phyloP scores from a whole-genome alignment of 1,140 invertebrate genomes.

The Cherax destructor region DNA sequence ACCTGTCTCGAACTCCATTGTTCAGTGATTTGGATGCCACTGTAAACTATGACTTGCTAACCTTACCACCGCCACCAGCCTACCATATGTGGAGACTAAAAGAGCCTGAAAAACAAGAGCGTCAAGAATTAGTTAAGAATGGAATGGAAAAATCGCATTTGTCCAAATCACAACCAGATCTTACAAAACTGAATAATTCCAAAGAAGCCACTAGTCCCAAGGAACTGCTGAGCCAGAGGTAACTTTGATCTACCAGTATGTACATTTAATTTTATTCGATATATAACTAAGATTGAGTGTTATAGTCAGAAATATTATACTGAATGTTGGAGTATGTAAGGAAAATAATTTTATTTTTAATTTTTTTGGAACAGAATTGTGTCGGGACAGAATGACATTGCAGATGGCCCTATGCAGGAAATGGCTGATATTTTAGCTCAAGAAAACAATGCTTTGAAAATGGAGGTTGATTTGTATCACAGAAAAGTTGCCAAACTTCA shows the following conservation, averaged over 20 bases:
- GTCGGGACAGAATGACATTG: constrained; percentile 74
- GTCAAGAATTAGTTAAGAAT: constrained; percentile 31
- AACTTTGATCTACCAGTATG: constrained; percentile 3
- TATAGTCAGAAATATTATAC: background rate
- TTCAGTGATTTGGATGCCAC: constrained; percentile 60
- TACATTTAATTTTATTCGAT: background rate
- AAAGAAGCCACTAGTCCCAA: constrained; percentile 60
- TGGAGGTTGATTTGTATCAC: constrained; percentile 87
- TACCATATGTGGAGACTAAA: constrained; percentile 74
- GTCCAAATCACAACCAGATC: constrained; percentile 88
- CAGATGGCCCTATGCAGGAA: constrained; percentile 82
- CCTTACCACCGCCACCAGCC: constrained; percentile 73
- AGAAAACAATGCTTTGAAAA: constrained; percentile 89
- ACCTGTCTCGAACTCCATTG: constrained; percentile 38
- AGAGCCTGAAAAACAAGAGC: constrained; percentile 78
- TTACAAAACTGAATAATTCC: constrained; percentile 72
- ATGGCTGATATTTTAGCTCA: constrained; percentile 89
- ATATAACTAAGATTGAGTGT: background rate
- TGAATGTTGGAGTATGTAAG: background rate
- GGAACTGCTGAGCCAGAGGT: constrained; percentile 69
- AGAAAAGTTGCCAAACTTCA: constrained; percentile 91
- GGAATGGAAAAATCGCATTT: constrained; percentile 74
- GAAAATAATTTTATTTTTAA: background rate
- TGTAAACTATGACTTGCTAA: constrained; percentile 67
- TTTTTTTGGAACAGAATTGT: constrained; percentile 40